Evolutionary conservation across 2,888 invertebrate species (phyloP), one percentile per base, ranked within the genome.

Genomic region (Melolontha melolontha): DNA sequence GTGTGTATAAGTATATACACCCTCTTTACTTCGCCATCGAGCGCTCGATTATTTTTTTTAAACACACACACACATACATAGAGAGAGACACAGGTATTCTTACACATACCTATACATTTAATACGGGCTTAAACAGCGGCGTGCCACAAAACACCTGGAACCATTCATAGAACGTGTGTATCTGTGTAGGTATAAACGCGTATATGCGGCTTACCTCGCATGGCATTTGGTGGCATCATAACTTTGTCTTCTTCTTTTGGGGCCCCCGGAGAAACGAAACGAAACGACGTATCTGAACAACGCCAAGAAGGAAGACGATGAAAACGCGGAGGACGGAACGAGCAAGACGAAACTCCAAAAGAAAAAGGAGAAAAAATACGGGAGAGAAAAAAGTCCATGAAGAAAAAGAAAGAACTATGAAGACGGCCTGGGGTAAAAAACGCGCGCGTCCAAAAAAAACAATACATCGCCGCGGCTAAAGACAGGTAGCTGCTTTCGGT

Each of bases 401-500:
- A 41, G 27, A 29, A 49, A 41, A 52, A 16, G 34, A 44, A 64
- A 47, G 59, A 41, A 57, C 41, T 22, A 44, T 29, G 44, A 63
- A 50, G 22, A 69, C 40, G 57, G 34, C 59, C 50, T 17, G 49
- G 59, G 41, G 52, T 50, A 62, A 55, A 29, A 62, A 62, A 59
- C 39, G 65, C 51, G 17, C 55, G 55, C 55, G 55, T 55, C 55
- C 55, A 64, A 59, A 65, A 72, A 82, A 82, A 82, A 81, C 81
- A 80, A 81, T 80, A 78, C 80, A 78, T 76, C 77, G 78, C 77
- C 76, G 79, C 79, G 80, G 80, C 77, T 79, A 79, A 80, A 83
- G 83, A 83, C 83, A 82, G 83, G 84, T 83, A 84, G 84, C 83
- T 77, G 80, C 71, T 70, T 67, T 67, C 66, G 68, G 70, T 54